Evolutionary conservation across 2,113 vertebrate genomes (phyloP).

Genomic region (Oreochromis niloticus): DNA sequence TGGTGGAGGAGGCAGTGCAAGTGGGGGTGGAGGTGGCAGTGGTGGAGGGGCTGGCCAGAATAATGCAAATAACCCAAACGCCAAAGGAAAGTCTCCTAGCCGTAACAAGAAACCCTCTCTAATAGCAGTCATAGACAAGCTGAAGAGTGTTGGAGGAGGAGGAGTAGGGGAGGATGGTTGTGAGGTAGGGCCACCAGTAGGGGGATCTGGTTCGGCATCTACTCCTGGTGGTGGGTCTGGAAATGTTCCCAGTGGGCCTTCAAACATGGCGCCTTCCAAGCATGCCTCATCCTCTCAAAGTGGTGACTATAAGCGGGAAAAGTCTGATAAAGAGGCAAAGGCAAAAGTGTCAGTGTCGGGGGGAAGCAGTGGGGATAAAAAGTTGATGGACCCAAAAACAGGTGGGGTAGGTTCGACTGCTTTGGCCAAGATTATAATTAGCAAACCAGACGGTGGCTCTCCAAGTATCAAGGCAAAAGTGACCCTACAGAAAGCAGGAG

Average conservation of each 20-base stretch:
- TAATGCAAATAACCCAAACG: conserved; percentile 80
- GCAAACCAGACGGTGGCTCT: conserved; percentile 94
- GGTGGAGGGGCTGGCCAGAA: conserved; percentile 78
- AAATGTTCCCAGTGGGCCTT: conserved; percentile 66
- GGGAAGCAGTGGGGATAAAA: conserved; percentile 83
- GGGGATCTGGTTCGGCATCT: conserved; percentile 74
- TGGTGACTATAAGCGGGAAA: conserved; percentile 91
- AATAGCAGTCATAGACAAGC: conserved; percentile 96
- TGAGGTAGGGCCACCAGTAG: conserved; percentile 75
- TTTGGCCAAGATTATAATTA: conserved; percentile 97
- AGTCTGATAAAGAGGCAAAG: conserved; percentile 91
- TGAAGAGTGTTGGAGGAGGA: conserved; percentile 93
- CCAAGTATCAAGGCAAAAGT: conserved; percentile 98
- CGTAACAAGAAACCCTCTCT: conserved; percentile 98
- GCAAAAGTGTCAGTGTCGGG: conserved; percentile 86
- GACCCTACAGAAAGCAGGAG: conserved; percentile 90
- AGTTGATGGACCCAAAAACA: conserved; percentile 84
- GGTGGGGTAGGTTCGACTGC: conserved; percentile 79
- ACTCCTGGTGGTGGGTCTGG: conserved; percentile 76
- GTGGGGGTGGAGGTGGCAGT: conserved; percentile 71
- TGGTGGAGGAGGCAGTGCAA: conserved; percentile 64
- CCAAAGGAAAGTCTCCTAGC: conserved; percentile 96
- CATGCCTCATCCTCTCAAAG: conserved; percentile 80
- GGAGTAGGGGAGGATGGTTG: conserved; percentile 84
- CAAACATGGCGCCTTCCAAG: conserved; percentile 81